Evolutionary conservation across 2,888 invertebrate genomes (phyloP).

Genomic region (Portevinia maculata): DNA sequence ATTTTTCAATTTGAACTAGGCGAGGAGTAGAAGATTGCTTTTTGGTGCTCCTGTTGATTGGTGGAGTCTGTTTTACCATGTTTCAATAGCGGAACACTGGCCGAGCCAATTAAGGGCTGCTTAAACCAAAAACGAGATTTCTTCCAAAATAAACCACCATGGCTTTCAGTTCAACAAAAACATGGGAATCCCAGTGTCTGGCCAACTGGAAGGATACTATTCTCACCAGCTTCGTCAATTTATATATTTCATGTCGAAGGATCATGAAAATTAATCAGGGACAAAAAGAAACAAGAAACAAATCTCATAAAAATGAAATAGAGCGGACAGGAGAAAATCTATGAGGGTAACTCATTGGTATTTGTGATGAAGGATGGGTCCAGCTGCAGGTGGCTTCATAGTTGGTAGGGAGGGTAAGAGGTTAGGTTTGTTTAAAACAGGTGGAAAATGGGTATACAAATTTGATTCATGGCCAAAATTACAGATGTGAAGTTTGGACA

Average conservation of each 20-base stretch:
- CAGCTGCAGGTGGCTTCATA: too few relatives aligned
- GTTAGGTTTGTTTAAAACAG: too few relatives aligned
- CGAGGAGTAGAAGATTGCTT: conserved; percentile 47
- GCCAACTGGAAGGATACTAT: conserved; percentile 48
- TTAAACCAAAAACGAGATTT: conserved; percentile 60
- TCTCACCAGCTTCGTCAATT: conserved; percentile 44
- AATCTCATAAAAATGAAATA: conserved; percentile 65
- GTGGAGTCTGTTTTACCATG: not conserved
- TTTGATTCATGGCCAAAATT: too few relatives aligned
- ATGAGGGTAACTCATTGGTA: not conserved
- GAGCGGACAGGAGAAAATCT: conserved; percentile 22
- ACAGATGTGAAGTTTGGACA: too few relatives aligned
- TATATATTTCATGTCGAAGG: conserved; percentile 64
- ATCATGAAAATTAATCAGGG: conserved; percentile 63
- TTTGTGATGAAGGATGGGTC: conserved; percentile 15
- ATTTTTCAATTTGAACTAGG: conserved; percentile 63
- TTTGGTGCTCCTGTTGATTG: conserved; percentile 12
- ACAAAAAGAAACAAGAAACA: conserved; percentile 35
- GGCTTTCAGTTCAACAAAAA: not conserved
- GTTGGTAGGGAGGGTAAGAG: not conserved
- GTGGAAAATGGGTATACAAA: too few relatives aligned
- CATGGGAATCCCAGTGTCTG: conserved; percentile 48
- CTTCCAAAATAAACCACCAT: conserved; percentile 30
- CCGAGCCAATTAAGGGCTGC: conserved; percentile 23
- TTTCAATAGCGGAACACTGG: conserved; percentile 8